Base-by-base conservation (phyloP, 2,888 invertebrate genomes). In the Ichneumon xanthorius region DNA sequence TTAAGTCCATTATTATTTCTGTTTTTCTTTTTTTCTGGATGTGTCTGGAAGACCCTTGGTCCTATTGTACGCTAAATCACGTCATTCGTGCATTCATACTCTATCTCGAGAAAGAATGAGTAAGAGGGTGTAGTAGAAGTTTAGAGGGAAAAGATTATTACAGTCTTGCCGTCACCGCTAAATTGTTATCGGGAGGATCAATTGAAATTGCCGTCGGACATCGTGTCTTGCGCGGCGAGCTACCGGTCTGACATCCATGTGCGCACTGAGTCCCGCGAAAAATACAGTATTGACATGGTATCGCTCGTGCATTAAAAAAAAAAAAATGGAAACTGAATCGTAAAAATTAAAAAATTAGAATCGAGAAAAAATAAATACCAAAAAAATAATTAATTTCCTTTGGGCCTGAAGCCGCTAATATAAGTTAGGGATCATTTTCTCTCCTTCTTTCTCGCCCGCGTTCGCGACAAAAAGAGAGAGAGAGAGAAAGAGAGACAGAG, bases 201-300 rank as follows among this genome's bases (percentile, higher is more conserved):
- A 90, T 90, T 90, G 86, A 91, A 91, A 91, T 90, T 88, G 90
- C 89, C 88, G 86, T 88, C 88, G 87, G 88, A 88, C 87, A 88
- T 88, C 87, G 88, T 89, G 89, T 91, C 30, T 30, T 30, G 30
- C 30, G 30, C 30, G 4, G 37, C 7, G 22, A 22, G 22, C 22
- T 55, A 26, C 19, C 55, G 58, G 26, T 0, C 5, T 9, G 11
- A 19, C 14, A 30, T 75, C 33, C 30, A 63, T 30, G 19, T 63
- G 73, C 48, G 61, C n/a, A 61, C 61, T 48, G 40, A 16, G 22
- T 4, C 40, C 37, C 16, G 45, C 45, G 9, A 9, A 45, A 61
- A 14, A 16, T 45, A 48, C 2, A 48, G 45, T 4, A 1, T 48
- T 4, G 4, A 48, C 1, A 16, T 48, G 4, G 5, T 14, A 16